These are phyloP conservation scores for Indicator indicator DNA, from an alignment of 2,113 vertebrate species.

Conservation along the genomic window DNA sequence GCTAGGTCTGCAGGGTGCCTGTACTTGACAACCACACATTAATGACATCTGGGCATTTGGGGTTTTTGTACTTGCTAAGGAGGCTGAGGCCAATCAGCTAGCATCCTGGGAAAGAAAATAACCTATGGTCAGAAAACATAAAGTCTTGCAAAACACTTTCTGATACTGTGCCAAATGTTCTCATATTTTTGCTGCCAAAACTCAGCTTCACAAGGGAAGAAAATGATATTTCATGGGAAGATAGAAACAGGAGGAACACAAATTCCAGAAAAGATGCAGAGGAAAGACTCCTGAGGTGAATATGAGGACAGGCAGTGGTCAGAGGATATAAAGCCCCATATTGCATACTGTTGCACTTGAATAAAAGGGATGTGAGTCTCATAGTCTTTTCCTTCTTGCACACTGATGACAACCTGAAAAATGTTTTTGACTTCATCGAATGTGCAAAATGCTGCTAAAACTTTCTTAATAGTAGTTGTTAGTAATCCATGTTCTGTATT, in stretches of 20 bases:
- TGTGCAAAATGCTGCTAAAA: background rate
- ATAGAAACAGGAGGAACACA: background rate
- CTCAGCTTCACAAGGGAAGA: background rate
- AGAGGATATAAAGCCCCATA: background rate
- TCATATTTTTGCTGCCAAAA: background rate
- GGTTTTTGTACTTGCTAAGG: background rate
- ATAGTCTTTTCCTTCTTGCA: background rate
- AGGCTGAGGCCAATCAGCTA: background rate
- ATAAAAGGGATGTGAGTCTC: background rate
- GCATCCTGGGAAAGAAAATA: background rate
- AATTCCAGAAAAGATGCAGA: background rate
- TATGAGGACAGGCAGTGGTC: background rate
- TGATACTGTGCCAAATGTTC: background rate
- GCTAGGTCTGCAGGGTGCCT: background rate
- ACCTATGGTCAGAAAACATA: background rate
- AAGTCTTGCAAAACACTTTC: background rate
- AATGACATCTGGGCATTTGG: background rate
- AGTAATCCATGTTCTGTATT: background rate
- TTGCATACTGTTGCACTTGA: background rate
- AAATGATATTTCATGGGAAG: background rate
- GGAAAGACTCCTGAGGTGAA: background rate
- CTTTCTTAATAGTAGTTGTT: background rate
- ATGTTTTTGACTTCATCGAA: background rate
- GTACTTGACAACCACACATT: background rate
- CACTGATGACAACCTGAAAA: background rate